Evolutionary conservation across 2,888 invertebrate genomes (phyloP), one percentile per base, ranked within the genome.

Genomic region (Flexamia atlantica): DNA sequence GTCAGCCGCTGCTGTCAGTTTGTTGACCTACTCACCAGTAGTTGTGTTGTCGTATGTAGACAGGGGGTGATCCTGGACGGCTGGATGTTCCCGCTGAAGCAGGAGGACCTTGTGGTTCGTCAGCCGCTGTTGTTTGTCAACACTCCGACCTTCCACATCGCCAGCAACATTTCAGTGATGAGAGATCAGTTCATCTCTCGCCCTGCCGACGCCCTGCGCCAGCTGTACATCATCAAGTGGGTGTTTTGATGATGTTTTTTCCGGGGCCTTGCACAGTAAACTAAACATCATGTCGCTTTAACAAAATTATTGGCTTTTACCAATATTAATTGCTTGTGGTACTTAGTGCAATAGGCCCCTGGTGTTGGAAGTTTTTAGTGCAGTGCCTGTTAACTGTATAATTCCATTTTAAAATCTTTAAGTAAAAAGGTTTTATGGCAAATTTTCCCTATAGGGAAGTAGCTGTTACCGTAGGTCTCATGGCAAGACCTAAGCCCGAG

Each of bases 41-140:
- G 7, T 40, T 40, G 40, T 40, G 7, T 40, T 12, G 40, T 40
- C 12, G 40, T 12, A 40, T 89, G 76, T 86, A 92, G 92, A 85
- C 89, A 90, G 83, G 92, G 92, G 14, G 89, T 93, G 14, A 90
- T 92, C 36, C 87, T 93, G 60, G 93, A 94, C 89, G 92, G 93
- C 0, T 94, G 93, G 93, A 92, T 93, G 92, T 93, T 92, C 88
- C 92, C 93, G 0, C 89, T 93, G 40, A 92, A 92, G 88, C 91
- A 91, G 85, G 85, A 88, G 12, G 90, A 90, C 40, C 88, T 92
- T 36, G 85, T 89, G 0, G 89, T 92, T 2, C 87, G 89, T 12
- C 91, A 92, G 87, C 93, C 93, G 0, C 88, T 93, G 74, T 86
- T 93, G 28, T 93, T 93, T 88, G 89, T 93, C 82, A 93, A 93